These are phyloP conservation scores for Numenius arquata DNA, from an alignment of 2,113 vertebrate species.

Conservation along the genomic window DNA sequence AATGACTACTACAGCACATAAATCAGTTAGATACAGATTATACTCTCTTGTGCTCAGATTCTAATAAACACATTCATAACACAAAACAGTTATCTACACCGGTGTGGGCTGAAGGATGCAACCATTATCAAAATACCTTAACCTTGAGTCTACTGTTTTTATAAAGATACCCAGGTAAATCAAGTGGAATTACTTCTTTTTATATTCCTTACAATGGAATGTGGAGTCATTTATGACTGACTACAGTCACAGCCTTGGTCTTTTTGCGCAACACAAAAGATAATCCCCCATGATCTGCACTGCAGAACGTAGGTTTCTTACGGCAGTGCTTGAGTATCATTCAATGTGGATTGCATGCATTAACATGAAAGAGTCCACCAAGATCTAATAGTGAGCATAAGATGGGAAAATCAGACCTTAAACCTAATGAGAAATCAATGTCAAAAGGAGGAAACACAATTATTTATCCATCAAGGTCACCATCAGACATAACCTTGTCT, in stretches of 20 bases:
- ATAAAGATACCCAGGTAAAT: neutral
- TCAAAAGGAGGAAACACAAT: neutral
- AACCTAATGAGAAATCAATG: neutral
- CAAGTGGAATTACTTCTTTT: neutral
- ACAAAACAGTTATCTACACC: neutral
- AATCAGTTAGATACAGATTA: neutral
- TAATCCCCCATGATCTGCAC: neutral
- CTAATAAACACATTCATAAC: neutral
- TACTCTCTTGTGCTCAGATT: neutral
- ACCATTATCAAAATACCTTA: neutral
- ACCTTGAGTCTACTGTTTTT: neutral
- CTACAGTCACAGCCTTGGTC: neutral
- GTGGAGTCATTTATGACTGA: neutral
- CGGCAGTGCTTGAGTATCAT: neutral
- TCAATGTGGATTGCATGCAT: neutral
- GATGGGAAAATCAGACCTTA: neutral
- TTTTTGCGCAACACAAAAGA: neutral
- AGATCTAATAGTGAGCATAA: neutral
- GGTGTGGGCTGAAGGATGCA: neutral
- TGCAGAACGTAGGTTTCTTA: neutral
- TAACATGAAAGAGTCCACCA: neutral
- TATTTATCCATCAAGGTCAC: neutral
- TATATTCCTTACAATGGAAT: neutral
- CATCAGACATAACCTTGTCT: neutral
- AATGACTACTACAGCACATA: neutral